Base-by-base conservation (phyloP, 2,797 vertebrate species). In the Lindbergichthys nudifrons region DNA sequence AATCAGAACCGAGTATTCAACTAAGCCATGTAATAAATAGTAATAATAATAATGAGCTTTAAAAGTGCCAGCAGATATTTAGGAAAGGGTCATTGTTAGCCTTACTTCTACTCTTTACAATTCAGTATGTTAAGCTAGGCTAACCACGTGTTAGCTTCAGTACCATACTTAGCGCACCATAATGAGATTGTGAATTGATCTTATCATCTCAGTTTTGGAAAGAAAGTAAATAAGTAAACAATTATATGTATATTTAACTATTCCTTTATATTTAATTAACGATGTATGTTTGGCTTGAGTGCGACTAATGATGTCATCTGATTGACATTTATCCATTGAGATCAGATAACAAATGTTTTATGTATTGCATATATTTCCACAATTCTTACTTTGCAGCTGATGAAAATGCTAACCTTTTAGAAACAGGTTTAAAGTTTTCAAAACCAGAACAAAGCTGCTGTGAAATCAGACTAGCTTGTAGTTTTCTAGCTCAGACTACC, bases 141-240 rank as follows among this genome's bases (percentile, higher is more conserved):
- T 30, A 30, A 59, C 54, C 19, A n/a, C 3, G 54, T 0, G 19
- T 57, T 10, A 0, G 0, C 0, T 26, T 1, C 3, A 21, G 4
- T 21, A 19, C 30, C 13, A 64, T 50, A 36, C 32, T 36, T 64
- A 19, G 0, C 0, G 9, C 8, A 36, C 0, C 19, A 12, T 1
- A 16, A 21, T 58, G 12, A 65, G 0, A 21, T 43, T 3, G 16
- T 42, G 54, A 19, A 30, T 47, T 1, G 0, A n/a, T 58, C 0
- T 42, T 56, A 6, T 63, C 10, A 46, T 42, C 15, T 46, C 26
- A 23, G 21, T 62, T 18, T 21, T 2, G 14, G 12, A 14, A 32
- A 2, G 36, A 46, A 46, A 60, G 0, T 21, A 2, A 71, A 45
- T 2, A 7, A 18, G 3, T 52, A 6, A 36, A 36, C 8, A 36